These are phyloP conservation scores for Plecturocebus donacophilus DNA, from an alignment of 2,113 vertebrate species.

Conservation along the genomic window DNA sequence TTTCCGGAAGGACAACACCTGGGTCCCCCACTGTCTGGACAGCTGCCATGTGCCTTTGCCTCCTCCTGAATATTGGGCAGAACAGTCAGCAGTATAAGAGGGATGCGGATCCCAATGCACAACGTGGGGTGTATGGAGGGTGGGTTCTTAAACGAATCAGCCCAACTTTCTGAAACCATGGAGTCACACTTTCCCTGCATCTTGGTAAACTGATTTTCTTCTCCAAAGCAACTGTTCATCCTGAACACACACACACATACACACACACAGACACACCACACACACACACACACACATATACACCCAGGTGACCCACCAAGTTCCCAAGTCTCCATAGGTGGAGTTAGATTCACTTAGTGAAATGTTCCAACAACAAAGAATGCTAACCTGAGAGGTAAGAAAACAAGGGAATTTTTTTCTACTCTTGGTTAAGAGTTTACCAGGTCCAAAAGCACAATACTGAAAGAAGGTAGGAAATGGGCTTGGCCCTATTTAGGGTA, in stretches of 20 bases:
- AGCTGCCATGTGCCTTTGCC: slow-evolving; percentile 70
- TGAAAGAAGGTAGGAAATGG: background rate
- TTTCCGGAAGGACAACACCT: slow-evolving; percentile 84
- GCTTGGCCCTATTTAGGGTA: background rate
- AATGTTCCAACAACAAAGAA: background rate
- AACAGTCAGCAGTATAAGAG: slow-evolving; percentile 24
- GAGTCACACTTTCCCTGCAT: fast-evolving
- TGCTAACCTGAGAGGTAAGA: background rate
- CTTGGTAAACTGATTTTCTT: background rate
- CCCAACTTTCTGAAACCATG: fast-evolving
- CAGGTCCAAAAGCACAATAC: background rate
- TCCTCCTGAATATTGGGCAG: slow-evolving; percentile 63
- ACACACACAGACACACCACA: too few species aligned
- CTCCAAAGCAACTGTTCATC: too few species aligned
- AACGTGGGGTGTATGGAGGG: fast-evolving
- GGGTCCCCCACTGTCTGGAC: slow-evolving; percentile 70
- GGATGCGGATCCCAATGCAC: background rate
- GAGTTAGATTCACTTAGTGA: background rate
- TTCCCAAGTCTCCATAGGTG: fast-evolving
- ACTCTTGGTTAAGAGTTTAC: background rate
- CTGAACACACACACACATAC: too few species aligned
- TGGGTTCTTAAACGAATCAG: fast-evolving
- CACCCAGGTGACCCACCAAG: background rate
- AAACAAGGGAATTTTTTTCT: background rate
- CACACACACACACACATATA: too few species aligned